Evolutionary conservation across 92 coral and sea anemone genomes (phyloP), one percentile per base, ranked within the genome.

Genomic region (Parazoanthus swiftii): DNA sequence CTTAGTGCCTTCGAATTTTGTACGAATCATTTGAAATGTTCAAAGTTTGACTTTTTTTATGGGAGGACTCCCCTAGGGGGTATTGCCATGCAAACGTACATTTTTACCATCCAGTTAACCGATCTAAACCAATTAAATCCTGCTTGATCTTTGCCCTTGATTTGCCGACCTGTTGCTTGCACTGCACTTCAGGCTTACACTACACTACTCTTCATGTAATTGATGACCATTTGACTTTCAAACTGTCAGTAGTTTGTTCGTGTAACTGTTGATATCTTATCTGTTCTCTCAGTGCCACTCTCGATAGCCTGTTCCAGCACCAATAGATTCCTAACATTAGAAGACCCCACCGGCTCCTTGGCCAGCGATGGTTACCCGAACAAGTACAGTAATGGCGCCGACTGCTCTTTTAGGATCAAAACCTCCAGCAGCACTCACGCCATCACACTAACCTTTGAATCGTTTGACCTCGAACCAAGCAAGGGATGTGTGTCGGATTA

Each of bases 321-420:
- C 6, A 50, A 77, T 8, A 20, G 36, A 15, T 50, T 33, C 10
- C 33, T 80, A 15, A 74, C 44, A 6, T 25, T 92, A 37, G 86
- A 81, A 63, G 86, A 71, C 8, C 11, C 90, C 4, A 74, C 90
- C 44, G 94, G 94, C 26, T 81, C 88, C 37, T 21, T 92, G n/a
- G 94, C 94, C 16, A 92, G 92, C n/a, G 89, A 89, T 43, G 77
- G 90, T 8, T 92, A 89, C 74, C 94, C 94, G 3, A 79, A 89
- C 86, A 58, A 89, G 13, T 93, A 93, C 88, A 87, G 86, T 10
- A 92, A 93, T 89, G 75, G 83, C 76, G 84, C 89, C 2, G 70
- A 82, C 66, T 94, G 96, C 46, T 26, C 35, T 36, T 94, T 91
- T 90, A 77, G 14, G 56, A 85, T 94, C 48, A 51, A 79, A 9